Evolutionary conservation across 2,888 invertebrate genomes (phyloP).

Genomic region (Helleia helle): DNA sequence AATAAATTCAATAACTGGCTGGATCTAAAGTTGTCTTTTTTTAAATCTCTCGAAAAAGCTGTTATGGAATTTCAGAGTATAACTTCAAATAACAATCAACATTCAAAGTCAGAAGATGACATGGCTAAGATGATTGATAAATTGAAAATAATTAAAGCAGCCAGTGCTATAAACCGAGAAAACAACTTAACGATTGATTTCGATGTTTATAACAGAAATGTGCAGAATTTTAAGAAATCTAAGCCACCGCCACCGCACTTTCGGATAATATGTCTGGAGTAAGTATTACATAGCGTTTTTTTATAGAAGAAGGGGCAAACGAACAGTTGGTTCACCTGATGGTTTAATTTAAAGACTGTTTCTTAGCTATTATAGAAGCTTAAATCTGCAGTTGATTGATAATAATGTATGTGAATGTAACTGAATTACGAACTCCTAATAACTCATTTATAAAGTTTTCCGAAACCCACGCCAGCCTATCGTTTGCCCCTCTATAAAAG

Average conservation of each 20-base stretch:
- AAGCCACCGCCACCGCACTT: constrained; percentile 54
- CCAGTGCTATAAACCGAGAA: constrained; percentile 26
- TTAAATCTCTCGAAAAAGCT: constrained; percentile 37
- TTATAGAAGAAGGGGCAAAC: too few relatives aligned
- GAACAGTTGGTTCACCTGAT: too few relatives aligned
- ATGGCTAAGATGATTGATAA: constrained; percentile 38
- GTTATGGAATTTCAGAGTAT: constrained; percentile 29
- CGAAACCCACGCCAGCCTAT: too few relatives aligned
- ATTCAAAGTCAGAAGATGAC: constrained; percentile 42
- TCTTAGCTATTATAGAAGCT: too few relatives aligned
- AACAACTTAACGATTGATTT: constrained; percentile 40
- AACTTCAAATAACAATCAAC: too few relatives aligned
- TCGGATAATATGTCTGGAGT: constrained; percentile 53
- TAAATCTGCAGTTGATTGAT: too few relatives aligned
- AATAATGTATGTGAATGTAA: too few relatives aligned
- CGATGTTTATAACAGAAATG: constrained; percentile 59
- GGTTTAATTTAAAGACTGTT: too few relatives aligned
- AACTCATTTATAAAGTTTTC: too few relatives aligned
- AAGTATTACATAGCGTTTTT: too few relatives aligned
- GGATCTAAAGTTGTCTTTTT: constrained; percentile 45
- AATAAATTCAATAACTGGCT: constrained; percentile 40
- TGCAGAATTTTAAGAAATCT: constrained; percentile 51
- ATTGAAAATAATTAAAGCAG: constrained; percentile 42
- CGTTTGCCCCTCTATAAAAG: too few relatives aligned
- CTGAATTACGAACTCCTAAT: too few relatives aligned